Percentiles rank a stretch among this genome's conserved stretches.
Conservation (phyloP, 2,113 vertebrate genomes). For the Telmatochromis sp. region DNA sequence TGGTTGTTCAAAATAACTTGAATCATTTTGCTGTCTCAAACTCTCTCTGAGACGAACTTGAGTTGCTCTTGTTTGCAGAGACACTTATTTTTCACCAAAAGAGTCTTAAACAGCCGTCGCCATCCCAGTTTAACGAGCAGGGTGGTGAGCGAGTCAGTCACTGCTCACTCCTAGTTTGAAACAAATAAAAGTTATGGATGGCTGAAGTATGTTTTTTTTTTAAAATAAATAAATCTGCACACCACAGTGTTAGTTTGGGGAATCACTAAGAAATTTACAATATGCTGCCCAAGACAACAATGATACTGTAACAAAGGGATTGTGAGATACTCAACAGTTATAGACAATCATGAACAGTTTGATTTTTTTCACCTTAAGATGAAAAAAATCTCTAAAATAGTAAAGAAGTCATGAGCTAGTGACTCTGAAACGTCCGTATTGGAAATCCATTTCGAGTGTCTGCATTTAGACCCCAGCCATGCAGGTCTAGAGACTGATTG, state of each 20-base stretch:
- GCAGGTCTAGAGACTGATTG: background rate
- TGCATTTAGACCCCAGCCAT: too few species aligned
- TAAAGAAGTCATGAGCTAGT: background rate
- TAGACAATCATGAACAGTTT: background rate
- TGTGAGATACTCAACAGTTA: background rate
- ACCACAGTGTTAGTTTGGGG: background rate
- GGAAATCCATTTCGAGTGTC: background rate
- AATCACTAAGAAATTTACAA: background rate
- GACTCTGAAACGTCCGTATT: background rate
- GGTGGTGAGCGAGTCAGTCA: background rate
- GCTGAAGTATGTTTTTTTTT: background rate
- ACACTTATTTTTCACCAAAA: background rate
- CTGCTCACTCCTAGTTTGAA: background rate
- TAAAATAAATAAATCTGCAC: too few species aligned
- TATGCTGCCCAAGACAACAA: background rate
- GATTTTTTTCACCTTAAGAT: background rate
- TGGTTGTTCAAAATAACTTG: slow-evolving; percentile 20
- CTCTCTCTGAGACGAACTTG: background rate
- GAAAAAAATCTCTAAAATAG: background rate
- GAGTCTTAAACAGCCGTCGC: background rate
- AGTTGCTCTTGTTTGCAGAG: slow-evolving; percentile 18
- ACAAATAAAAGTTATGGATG: background rate
- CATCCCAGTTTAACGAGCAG: slow-evolving; percentile 12
- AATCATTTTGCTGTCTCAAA: slow-evolving; percentile 27
- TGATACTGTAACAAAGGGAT: background rate